A percentile compares a stretch with the other conserved stretches of the same genome.
Evolutionary conservation across 2,797 vertebrate genomes (phyloP).

Genomic region (Miichthys miiuy): DNA sequence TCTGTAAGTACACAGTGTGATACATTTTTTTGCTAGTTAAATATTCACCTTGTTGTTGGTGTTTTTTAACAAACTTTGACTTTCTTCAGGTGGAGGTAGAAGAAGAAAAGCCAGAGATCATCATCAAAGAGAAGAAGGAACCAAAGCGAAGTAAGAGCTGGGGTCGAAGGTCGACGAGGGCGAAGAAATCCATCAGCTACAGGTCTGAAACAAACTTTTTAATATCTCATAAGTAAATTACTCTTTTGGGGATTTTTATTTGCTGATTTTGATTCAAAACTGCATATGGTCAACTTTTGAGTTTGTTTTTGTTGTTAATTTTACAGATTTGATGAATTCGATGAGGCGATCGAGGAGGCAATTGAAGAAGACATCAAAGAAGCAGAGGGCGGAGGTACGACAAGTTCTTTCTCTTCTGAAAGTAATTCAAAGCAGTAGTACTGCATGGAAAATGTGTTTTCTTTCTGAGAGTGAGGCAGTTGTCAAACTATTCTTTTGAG

Average conservation of each 20-base stretch:
- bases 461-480: too few species aligned
- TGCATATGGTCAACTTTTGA: too few species aligned
- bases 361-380: slow-evolving; percentile 99
- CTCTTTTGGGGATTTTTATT: not conserved
- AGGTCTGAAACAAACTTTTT: slow-evolving; percentile 66
- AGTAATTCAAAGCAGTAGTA: not conserved
- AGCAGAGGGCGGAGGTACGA: slow-evolving; percentile 94
- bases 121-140: slow-evolving; percentile 89
- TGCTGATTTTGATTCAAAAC: not conserved
- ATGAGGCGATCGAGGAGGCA: slow-evolving; percentile 98
- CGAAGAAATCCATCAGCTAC: slow-evolving; percentile 94
- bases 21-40: not conserved
- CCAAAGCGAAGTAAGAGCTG: slow-evolving; percentile 90
- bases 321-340: slow-evolving; percentile 97
- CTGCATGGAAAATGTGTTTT: too few species aligned
- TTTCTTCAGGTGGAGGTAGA: slow-evolving; percentile 80
- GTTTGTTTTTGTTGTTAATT: not conserved
- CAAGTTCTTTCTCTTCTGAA: not conserved
- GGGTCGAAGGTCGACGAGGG: slow-evolving; percentile 94
- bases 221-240: not conserved
- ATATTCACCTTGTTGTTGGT: too few species aligned
- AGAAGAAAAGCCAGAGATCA: slow-evolving; percentile 74
- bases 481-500: not conserved
- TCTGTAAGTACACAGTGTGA: slow-evolving; percentile 83
- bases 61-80: not conserved